phyloP scores from a whole-genome alignment of 1,140 invertebrate species.

The Brachystomella parvula region DNA sequence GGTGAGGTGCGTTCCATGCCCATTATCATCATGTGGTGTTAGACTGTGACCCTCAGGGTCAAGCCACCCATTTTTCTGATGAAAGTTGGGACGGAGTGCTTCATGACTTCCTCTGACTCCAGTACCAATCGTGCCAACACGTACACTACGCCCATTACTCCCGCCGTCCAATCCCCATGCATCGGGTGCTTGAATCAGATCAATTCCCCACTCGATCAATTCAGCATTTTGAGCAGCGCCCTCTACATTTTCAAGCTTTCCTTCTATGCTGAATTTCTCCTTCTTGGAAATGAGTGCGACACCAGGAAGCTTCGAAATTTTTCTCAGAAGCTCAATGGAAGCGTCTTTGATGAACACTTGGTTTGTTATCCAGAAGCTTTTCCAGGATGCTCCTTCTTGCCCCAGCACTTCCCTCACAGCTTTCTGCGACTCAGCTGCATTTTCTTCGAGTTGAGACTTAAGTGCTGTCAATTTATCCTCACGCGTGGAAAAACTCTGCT shows the following conservation, averaged over 20 bases:
- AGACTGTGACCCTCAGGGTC: not conserved
- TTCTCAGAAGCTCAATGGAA: not conserved
- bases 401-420: not conserved
- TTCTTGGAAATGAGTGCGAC: conserved; percentile 2
- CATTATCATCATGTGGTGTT: conserved; percentile 13
- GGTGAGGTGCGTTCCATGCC: conserved; percentile 17
- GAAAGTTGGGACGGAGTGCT: not conserved
- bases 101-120: conserved; percentile 6
- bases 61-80: conserved; percentile 1
- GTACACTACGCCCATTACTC: conserved; percentile 3
- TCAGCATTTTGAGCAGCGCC: not conserved
- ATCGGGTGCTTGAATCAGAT: not conserved
- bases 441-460: not conserved
- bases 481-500: not conserved
- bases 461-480: not conserved
- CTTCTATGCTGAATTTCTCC: not conserved
- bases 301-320: not conserved
- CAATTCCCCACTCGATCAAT: conserved; percentile 13
- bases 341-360: conserved; percentile 14
- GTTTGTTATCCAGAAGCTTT: conserved; percentile 25
- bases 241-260: not conserved
- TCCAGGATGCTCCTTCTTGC: not conserved
- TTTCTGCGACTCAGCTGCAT: not conserved
- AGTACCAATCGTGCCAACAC: conserved; percentile 12
- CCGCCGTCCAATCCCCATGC: conserved; percentile 13